phyloP scores from a whole-genome alignment of 2,113 vertebrate species.

The Nyctereutes procyonoides region DNA sequence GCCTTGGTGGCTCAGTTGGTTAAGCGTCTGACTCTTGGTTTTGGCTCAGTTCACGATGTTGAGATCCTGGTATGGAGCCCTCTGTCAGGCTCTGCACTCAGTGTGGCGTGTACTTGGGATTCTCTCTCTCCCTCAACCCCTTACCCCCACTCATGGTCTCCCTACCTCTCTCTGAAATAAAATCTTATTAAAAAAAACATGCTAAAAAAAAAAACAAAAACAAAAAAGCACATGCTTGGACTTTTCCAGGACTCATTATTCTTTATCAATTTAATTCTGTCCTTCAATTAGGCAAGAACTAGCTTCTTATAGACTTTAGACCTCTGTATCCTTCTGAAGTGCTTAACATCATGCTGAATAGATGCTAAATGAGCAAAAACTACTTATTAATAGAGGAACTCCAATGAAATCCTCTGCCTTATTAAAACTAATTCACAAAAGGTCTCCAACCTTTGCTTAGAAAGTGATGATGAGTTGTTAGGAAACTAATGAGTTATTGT shows the following conservation, averaged over 20 bases:
- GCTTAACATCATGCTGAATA: background rate
- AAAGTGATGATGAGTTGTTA: background rate
- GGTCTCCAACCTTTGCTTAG: slow-evolving; percentile 40
- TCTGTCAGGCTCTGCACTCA: background rate
- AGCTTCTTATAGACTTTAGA: background rate
- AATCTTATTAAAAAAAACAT: background rate
- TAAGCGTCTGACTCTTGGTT: background rate
- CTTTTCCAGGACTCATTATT: background rate
- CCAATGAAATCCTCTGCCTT: background rate
- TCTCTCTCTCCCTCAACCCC: background rate
- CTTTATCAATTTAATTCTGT: background rate
- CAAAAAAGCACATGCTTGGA: background rate
- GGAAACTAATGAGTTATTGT: slow-evolving; percentile 44
- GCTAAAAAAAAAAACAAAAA: background rate
- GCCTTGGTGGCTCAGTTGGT: background rate
- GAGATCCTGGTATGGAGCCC: background rate
- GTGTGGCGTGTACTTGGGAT: background rate
- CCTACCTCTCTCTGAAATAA: background rate
- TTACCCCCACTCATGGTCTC: background rate
- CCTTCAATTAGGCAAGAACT: background rate
- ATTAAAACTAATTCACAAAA: background rate
- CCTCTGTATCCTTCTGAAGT: background rate
- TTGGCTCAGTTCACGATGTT: background rate
- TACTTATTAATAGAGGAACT: background rate
- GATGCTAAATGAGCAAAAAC: background rate